Conservation (phyloP, 1,140 invertebrate species). For the Camponotus vicinus region DNA sequence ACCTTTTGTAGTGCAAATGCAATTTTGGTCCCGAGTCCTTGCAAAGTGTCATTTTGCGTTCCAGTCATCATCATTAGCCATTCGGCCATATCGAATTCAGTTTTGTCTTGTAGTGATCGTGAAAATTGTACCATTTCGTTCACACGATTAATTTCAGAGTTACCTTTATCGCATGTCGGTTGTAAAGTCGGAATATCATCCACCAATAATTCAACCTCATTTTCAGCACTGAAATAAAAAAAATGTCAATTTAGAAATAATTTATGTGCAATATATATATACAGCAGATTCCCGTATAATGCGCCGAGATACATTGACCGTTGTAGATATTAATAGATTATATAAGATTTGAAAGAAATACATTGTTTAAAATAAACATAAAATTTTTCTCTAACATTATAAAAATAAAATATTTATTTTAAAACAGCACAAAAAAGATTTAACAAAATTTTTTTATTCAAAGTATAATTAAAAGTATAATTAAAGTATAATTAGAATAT, state of each 20-base stretch:
- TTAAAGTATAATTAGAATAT: too few species aligned
- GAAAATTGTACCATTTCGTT: slow-evolving; percentile 31
- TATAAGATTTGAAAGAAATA: background rate
- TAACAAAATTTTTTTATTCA: too few species aligned
- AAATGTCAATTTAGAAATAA: slow-evolving; percentile 1
- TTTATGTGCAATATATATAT: background rate
- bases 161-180: slow-evolving; percentile 24
- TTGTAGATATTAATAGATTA: too few species aligned
- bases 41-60: slow-evolving; percentile 17
- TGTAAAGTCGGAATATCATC: slow-evolving; percentile 30
- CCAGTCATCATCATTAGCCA: slow-evolving; percentile 49
- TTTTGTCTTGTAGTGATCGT: slow-evolving; percentile 11
- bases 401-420: too few species aligned
- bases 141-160: slow-evolving; percentile 22
- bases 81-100: slow-evolving; percentile 34
- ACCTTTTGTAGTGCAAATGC: slow-evolving; percentile 40
- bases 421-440: too few species aligned
- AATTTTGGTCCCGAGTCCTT: slow-evolving; percentile 49
- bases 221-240: slow-evolving; percentile 29
- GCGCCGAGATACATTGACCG: too few species aligned
- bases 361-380: too few species aligned
- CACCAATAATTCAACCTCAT: slow-evolving; percentile 17
- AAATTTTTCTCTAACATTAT: too few species aligned
- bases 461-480: too few species aligned
- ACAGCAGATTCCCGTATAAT: too few species aligned